Base-by-base conservation (phyloP, 2,797 vertebrate species). In the Pempheris klunzingeri region DNA sequence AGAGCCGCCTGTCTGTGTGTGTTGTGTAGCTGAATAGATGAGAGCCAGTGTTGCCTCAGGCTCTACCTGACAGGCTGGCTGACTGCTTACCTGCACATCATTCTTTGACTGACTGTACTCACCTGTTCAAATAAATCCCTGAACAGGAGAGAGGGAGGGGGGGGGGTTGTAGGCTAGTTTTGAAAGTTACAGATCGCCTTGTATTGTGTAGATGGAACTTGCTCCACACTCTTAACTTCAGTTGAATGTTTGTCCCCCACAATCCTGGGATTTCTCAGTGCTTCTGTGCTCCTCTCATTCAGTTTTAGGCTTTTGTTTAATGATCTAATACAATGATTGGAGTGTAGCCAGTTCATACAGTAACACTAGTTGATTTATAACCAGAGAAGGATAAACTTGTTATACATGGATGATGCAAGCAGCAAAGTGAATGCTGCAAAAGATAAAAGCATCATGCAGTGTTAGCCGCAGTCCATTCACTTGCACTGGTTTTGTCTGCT, bases 91-190 rank as follows among this genome's bases (percentile, higher is more conserved):
- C 62, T 84, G 64, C 67, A 68, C 71, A 67, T 78, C 82, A 54
- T 80, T 82, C 82, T 83, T 65, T 69, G 57, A 46, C 18, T 76
- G 74, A 80, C 81, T 82, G 82, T 80, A 83, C 77, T 88, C 83
- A 91, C 83, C 84, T 90, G 88, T 86, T 91, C 87, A 84, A 87
- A 88, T 77, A 78, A 80, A 65, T 74, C 47, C 71, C 11, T 20
- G 55, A 80, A 43, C 22, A 53, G 50, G 3, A 12, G n/a, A 28
- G 12, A 0, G 18, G 28, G 20, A 38, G 38, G 38, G 6, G 5
- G 10, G 9, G 3, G 22, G 0, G 28, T 17, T 59, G 17, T 3
- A 43, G 61, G 53, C 34, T 36, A 30, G n/a, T 59, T 54, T 64
- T 55, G n/a, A 74, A 70, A 68, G 44, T 61, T 62, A 57, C 46